Evolutionary conservation across 1,140 invertebrate genomes (phyloP), one percentile per base, ranked within the genome.

Genomic region (Leptoteleia sp.): DNA sequence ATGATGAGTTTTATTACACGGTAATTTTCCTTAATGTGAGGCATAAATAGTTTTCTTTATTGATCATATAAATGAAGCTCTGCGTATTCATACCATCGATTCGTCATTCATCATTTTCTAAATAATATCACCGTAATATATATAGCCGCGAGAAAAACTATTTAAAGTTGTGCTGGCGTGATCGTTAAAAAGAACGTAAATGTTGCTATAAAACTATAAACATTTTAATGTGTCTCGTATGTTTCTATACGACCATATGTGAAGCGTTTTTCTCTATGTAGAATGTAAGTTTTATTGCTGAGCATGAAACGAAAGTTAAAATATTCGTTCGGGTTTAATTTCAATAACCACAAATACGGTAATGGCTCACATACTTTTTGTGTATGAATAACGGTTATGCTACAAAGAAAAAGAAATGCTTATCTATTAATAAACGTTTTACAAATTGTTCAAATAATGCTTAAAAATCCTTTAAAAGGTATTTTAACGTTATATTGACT

Each of bases 351-450:
- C 33, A 35, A 25, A 54, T 13, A 54, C 29, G 50, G 12, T 38
- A 54, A 38, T 54, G 38, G 29, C 50, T 35, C 12, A 8, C 9
- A 27, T 29, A 8, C 27, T 42, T 5, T 29, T 33, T 25, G 16
- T 15, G 38, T 57, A 33, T 57, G 38, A 57, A 57, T 57, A 57
- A 31, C 33, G 35, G 45, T 45, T 59, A 45, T 17, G 35, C 6
- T 27, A 45, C n/a, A n/a, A n/a, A n/a, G n/a, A n/a, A n/a, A n/a
- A n/a, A n/a, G n/a, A n/a, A n/a, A n/a, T n/a, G n/a, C n/a, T n/a
- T n/a, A n/a, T n/a, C n/a, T n/a, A n/a, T n/a, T n/a, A n/a, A n/a
- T n/a, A n/a, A n/a, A n/a, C n/a, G n/a, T n/a, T n/a, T n/a, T n/a
- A n/a, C n/a, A n/a, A n/a, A n/a, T n/a, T n/a, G n/a, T n/a, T n/a